Evolutionary conservation across 2,888 invertebrate genomes (phyloP).

Genomic region (Nycteola revayana): DNA sequence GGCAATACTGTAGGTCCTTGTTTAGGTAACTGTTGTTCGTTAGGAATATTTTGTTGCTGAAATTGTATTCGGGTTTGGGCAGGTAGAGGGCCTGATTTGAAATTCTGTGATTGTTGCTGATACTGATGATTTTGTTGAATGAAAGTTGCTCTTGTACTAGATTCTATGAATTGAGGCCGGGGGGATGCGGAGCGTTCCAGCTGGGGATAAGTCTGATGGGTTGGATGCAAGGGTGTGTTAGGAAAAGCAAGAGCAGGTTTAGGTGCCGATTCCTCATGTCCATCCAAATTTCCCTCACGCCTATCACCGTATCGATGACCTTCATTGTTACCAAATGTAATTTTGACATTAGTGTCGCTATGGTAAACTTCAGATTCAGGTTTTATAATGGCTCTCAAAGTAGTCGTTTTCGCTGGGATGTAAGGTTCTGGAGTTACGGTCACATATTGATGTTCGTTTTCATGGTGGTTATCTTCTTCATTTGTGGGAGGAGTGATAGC

Average conservation of each 20-base stretch:
- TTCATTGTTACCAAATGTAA: constrained; percentile 89
- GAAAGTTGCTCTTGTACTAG: constrained; percentile 41
- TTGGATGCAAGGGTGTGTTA: constrained; percentile 52
- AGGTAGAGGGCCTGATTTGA: constrained; percentile 54
- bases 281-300: constrained; percentile 58
- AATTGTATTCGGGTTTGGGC: constrained; percentile 74
- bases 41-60: constrained; percentile 63
- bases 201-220: constrained; percentile 37
- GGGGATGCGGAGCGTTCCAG: constrained; percentile 56
- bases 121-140: constrained; percentile 36
- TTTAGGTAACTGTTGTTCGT: constrained; percentile 70
- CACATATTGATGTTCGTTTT: constrained; percentile 80
- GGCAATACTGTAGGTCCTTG: constrained; percentile 65
- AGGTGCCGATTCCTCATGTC: constrained; percentile 84
- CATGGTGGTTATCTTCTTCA: constrained; percentile 77
- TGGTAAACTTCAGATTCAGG: constrained; percentile 93
- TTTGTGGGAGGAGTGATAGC: constrained; percentile 88
- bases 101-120: constrained; percentile 44
- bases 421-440: constrained; percentile 80
- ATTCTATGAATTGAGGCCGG: constrained; percentile 47
- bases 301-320: constrained; percentile 70
- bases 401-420: constrained; percentile 86
- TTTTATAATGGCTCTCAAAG: constrained; percentile 91
- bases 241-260: constrained; percentile 83
- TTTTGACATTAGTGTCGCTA: constrained; percentile 89